These are phyloP conservation scores for Propsilocerus akamusi DNA, from an alignment of 1,140 invertebrate species.

Conservation along the genomic window DNA sequence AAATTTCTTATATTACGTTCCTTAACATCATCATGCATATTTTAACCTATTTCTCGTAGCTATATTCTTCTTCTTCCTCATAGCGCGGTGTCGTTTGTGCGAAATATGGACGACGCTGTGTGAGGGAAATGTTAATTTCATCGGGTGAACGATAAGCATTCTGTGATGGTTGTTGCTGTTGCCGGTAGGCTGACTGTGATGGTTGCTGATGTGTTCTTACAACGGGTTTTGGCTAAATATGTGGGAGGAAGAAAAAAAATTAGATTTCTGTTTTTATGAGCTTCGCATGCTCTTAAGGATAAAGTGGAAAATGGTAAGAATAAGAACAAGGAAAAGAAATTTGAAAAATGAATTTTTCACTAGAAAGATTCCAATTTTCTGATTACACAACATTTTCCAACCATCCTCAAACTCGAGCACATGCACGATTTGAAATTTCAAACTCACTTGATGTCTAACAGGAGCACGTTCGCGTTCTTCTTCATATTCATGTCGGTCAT, in stretches of 20 bases:
- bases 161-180: slow-evolving; percentile 29
- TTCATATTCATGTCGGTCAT: slow-evolving; percentile 37
- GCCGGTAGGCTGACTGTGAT: slow-evolving; percentile 18
- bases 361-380: slow-evolving; percentile 1
- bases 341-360: not conserved
- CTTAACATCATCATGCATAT: not conserved
- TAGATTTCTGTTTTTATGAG: too few species aligned
- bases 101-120: slow-evolving; percentile 43
- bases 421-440: not conserved
- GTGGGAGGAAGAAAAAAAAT: not conserved
- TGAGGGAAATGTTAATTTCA: slow-evolving; percentile 67
- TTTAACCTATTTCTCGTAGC: slow-evolving; percentile 15
- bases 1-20: not conserved
- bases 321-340: not conserved
- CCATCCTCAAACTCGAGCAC: not conserved
- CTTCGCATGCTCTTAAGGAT: too few species aligned
- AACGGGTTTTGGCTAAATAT: slow-evolving; percentile 17
- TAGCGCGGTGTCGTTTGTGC: slow-evolving; percentile 17
- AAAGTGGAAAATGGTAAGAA: not conserved
- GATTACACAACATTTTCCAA: not conserved
- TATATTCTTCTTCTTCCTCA: slow-evolving; percentile 21
- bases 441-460: slow-evolving; percentile 12
- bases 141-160: slow-evolving; percentile 61
- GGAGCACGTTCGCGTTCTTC: slow-evolving; percentile 30
- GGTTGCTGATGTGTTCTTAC: slow-evolving; percentile 12